phyloP scores from a whole-genome alignment of 2,888 invertebrate species.

The Lasioglossum calceatum region DNA sequence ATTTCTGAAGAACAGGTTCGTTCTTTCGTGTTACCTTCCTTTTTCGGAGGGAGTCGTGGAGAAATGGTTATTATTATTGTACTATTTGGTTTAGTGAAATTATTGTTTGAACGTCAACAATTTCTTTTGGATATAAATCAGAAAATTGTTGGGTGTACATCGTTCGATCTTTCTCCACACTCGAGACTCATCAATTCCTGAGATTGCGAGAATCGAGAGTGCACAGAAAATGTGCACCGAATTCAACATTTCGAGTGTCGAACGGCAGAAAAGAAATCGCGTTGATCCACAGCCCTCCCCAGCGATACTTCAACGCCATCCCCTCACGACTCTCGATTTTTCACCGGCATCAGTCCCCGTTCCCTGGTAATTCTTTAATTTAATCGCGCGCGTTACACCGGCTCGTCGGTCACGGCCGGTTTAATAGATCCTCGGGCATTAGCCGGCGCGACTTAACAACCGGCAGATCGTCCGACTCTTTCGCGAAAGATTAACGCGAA shows the following conservation, averaged over 20 bases:
- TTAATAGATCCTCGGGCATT: slow-evolving; percentile 63
- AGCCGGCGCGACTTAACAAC: slow-evolving; percentile 49
- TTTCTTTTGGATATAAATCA: no score
- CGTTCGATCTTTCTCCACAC: no score
- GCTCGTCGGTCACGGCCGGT: slow-evolving; percentile 53
- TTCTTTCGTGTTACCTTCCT: background rate
- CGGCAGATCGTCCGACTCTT: slow-evolving; percentile 48
- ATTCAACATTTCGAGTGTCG: background rate
- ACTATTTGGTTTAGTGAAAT: background rate
- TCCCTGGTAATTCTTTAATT: slow-evolving; percentile 55
- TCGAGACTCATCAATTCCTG: background rate
- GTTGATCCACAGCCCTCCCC: background rate
- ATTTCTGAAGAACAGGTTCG: background rate
- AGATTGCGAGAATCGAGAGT: background rate
- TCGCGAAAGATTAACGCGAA: slow-evolving; percentile 61
- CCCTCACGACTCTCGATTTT: slow-evolving; percentile 42
- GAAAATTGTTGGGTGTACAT: no score
- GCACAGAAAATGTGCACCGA: background rate
- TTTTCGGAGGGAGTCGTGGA: background rate
- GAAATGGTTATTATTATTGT: background rate
- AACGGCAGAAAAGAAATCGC: background rate
- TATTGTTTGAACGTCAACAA: no score
- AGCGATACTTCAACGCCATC: slow-evolving; percentile 52
- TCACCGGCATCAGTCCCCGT: slow-evolving; percentile 46
- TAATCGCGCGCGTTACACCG: slow-evolving; percentile 49